Conservation (phyloP, 2,113 vertebrate genomes). For the Pelusios castaneus region DNA sequence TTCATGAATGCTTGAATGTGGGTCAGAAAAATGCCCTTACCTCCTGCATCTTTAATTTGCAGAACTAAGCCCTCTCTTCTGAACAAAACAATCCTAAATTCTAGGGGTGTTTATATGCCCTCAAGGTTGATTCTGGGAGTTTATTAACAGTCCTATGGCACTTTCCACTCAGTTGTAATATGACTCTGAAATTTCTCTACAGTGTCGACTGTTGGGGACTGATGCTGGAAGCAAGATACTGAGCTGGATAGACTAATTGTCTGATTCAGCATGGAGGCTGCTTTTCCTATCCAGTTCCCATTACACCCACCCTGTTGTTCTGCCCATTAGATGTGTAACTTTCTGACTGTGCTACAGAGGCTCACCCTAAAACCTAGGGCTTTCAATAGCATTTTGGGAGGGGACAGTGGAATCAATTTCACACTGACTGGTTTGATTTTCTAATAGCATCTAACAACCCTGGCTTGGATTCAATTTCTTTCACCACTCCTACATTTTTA, state of each 20-base stretch:
- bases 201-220: rapidly evolving
- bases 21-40: neutral
- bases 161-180: rapidly evolving
- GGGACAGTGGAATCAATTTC: neutral
- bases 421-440: neutral
- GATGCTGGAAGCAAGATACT: neutral
- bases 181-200: rapidly evolving
- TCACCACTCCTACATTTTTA: neutral
- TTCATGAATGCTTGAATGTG: neutral
- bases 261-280: rapidly evolving
- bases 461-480: neutral
- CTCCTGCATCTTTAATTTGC: neutral
- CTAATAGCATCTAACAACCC: neutral
- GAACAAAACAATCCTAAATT: neutral
- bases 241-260: neutral
- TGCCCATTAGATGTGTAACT: rapidly evolving
- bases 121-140: neutral
- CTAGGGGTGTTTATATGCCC: neutral
- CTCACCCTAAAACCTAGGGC: rapidly evolving
- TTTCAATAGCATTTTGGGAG: neutral
- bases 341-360: rapidly evolving
- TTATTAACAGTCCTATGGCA: neutral
- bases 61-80: neutral
- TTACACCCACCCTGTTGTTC: too few species aligned
- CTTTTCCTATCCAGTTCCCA: neutral